Evolutionary conservation across 2,888 invertebrate genomes (phyloP).

Genomic region (Drosophila lutescens): DNA sequence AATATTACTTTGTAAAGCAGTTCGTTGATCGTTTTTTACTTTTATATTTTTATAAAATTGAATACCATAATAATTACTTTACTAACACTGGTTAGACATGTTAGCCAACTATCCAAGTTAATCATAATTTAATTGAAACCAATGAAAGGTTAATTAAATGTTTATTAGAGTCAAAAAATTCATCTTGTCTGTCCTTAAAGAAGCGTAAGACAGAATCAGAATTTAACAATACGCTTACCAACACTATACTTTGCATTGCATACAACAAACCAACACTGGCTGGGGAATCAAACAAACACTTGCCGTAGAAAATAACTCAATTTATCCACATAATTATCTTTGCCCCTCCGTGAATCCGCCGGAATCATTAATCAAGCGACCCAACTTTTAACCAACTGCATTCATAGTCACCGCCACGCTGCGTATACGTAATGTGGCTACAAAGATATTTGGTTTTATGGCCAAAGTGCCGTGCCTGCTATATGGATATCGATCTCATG

Average conservation of each 20-base stretch:
- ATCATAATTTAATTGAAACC: not conserved
- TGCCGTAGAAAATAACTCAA: constrained; percentile 26
- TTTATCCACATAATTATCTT: constrained; percentile 24
- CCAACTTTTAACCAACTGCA: constrained; percentile 27
- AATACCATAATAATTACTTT: too few species aligned
- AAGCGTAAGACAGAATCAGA: too few species aligned
- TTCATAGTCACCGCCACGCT: constrained; percentile 33
- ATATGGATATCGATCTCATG: constrained; percentile 41
- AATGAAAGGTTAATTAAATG: not conserved
- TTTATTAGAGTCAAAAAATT: not conserved
- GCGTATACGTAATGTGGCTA: constrained; percentile 45
- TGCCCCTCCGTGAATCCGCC: constrained; percentile 16
- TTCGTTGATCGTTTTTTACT: constrained; percentile 9
- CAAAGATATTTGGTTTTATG: not conserved
- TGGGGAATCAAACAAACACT: not conserved
- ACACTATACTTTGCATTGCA: not conserved
- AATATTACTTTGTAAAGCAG: constrained; percentile 5
- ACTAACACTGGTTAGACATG: too few species aligned
- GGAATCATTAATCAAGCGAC: constrained; percentile 31
- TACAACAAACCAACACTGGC: not conserved
- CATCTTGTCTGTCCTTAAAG: too few species aligned
- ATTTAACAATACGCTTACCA: not conserved
- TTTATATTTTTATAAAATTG: too few species aligned
- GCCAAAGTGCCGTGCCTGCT: constrained; percentile 19
- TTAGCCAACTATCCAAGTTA: not conserved